Conservation (phyloP, 2,113 vertebrate species). For the Gopherus flavomarginatus region DNA sequence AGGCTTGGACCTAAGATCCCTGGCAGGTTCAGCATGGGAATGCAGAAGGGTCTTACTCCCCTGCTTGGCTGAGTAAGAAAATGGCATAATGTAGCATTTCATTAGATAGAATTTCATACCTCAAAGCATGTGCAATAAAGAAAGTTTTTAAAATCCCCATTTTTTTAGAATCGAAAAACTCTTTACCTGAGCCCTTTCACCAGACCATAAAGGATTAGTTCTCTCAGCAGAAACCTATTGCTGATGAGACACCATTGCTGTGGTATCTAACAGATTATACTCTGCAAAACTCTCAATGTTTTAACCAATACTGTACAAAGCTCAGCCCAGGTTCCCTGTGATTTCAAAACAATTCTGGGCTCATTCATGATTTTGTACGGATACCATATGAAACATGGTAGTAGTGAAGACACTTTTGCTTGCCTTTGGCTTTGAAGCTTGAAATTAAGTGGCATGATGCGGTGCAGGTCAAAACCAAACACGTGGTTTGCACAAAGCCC, state of each 20-base stretch:
- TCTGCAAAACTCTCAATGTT: neutral
- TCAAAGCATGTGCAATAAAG: neutral
- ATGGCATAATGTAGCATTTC: neutral
- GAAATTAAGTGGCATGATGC: neutral
- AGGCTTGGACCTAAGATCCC: neutral
- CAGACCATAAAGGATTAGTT: neutral
- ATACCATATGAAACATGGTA: neutral
- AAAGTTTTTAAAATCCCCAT: neutral
- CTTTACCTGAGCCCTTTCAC: neutral
- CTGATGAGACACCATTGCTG: accelerated
- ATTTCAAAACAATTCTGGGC: neutral
- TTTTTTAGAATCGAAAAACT: neutral
- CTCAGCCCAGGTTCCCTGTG: accelerated
- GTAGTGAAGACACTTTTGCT: neutral
- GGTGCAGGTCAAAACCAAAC: neutral
- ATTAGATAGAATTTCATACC: neutral
- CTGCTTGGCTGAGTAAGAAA: neutral
- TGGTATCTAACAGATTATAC: neutral
- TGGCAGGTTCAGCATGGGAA: accelerated
- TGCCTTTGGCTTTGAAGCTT: neutral
- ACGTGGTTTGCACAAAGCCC: neutral
- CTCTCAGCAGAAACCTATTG: accelerated
- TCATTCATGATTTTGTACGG: neutral
- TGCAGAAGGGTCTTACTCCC: neutral
- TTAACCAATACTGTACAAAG: neutral